phyloP scores from a whole-genome alignment of 2,113 vertebrate genomes.

The Anolis carolinensis region DNA sequence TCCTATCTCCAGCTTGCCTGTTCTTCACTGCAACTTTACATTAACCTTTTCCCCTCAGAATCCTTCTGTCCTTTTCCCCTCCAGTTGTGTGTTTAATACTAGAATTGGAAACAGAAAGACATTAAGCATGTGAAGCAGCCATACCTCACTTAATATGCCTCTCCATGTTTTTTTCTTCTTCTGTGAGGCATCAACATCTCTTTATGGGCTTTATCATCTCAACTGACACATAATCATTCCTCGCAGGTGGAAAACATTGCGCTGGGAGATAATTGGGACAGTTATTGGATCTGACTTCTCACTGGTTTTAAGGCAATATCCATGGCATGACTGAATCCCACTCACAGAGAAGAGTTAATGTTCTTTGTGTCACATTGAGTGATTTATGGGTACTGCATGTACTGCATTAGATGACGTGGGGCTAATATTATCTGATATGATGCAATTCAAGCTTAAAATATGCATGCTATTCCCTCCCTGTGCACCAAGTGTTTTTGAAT shows the following conservation, averaged over 20 bases:
- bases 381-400: constrained; percentile 68
- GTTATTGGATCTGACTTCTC: constrained; percentile 74
- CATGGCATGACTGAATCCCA: constrained; percentile 67
- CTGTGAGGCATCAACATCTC: constrained; percentile 64
- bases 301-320: constrained; percentile 66
- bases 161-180: constrained; percentile 47
- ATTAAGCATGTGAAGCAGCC: constrained; percentile 58
- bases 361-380: constrained; percentile 70
- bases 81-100: constrained; percentile 57
- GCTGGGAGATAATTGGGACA: constrained; percentile 72
- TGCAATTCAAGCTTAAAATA: constrained; percentile 53
- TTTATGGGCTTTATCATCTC: constrained; percentile 69
- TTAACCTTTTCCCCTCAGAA: constrained; percentile 51
- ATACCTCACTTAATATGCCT: constrained; percentile 57
- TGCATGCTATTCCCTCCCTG: constrained; percentile 17
- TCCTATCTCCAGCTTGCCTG: constrained; percentile 36
- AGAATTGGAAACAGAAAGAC: constrained; percentile 57
- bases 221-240: constrained; percentile 70
- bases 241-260: constrained; percentile 74
- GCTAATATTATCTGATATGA: constrained; percentile 55
- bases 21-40: constrained; percentile 43
- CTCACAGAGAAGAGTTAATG: constrained; percentile 71
- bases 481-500: constrained; percentile 43
- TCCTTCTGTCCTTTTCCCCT: constrained; percentile 11
- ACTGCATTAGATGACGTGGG: constrained; percentile 57